Conservation (phyloP, 2,797 vertebrate genomes). For the Paguma larvata region DNA sequence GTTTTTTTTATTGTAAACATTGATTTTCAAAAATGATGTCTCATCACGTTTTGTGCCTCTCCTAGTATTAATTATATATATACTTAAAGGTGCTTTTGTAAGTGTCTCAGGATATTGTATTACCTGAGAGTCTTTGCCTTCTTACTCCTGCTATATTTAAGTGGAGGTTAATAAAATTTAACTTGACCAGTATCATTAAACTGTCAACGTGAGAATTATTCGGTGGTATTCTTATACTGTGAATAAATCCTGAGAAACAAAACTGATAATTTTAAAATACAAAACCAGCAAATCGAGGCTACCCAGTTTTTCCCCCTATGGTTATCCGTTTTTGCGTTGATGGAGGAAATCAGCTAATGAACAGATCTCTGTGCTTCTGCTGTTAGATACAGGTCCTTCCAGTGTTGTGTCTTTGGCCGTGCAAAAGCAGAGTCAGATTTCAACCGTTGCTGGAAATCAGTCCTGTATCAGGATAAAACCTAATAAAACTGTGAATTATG, state of each 20-base stretch:
- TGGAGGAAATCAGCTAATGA: not conserved
- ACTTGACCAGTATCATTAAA: conserved; percentile 3
- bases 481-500: not conserved
- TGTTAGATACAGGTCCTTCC: not conserved
- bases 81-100: not conserved
- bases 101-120: not conserved
- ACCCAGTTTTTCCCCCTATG: not conserved
- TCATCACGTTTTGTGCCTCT: conserved; percentile 15
- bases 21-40: conserved; percentile 37
- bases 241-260: conserved; percentile 36
- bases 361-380: not conserved
- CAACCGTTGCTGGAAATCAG: not conserved
- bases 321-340: conserved; percentile 11
- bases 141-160: not conserved
- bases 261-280: conserved; percentile 35
- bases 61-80: not conserved
- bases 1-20: not conserved
- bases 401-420: not conserved
- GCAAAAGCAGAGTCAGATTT: not conserved
- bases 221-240: conserved; percentile 4
- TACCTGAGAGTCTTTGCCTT: conserved; percentile 9
- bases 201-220: conserved; percentile 53
- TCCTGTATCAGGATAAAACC: not conserved
- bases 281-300: not conserved
- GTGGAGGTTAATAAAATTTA: conserved; percentile 36